phyloP scores from a whole-genome alignment of 2,888 invertebrate genomes.

The Ormyrus nitidulus region DNA sequence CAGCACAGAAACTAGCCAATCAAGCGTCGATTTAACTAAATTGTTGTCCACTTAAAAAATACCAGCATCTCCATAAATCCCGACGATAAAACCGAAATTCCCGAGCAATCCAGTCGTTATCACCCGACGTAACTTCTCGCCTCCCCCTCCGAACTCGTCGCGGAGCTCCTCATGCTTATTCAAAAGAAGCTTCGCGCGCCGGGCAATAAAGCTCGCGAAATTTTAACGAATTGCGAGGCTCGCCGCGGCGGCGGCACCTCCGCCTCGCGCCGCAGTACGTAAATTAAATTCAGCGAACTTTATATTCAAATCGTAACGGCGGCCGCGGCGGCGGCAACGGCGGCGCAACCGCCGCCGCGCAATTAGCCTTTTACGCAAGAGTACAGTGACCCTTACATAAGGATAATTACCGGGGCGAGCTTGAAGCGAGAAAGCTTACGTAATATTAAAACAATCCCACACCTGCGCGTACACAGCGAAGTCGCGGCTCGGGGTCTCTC shows the following conservation, averaged over 20 bases:
- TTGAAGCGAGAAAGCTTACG: constrained; percentile 35
- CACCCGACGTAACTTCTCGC: no score
- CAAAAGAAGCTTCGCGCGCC: no score
- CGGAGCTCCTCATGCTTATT: no score
- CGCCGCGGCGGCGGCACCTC: not conserved
- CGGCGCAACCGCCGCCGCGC: not conserved
- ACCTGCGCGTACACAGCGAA: not conserved
- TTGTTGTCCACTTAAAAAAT: no score
- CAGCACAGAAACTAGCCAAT: no score
- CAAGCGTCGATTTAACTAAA: no score
- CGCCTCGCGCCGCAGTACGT: not conserved
- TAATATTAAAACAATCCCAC: constrained; percentile 48
- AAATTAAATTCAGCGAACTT: constrained; percentile 46
- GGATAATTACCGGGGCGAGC: constrained; percentile 40
- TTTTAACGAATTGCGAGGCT: constrained; percentile 25
- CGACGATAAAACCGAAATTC: no score
- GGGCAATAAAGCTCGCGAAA: not conserved
- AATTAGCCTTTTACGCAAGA: constrained; percentile 51
- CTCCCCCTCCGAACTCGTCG: no score
- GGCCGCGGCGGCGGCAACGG: not conserved
- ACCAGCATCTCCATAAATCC: no score
- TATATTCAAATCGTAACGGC: constrained; percentile 35
- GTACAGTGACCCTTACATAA: constrained; percentile 57
- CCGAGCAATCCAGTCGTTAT: no score
- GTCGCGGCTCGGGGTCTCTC: not conserved